phyloP scores from a whole-genome alignment of 2,797 vertebrate species.

The Enteromius trimaculatus region DNA sequence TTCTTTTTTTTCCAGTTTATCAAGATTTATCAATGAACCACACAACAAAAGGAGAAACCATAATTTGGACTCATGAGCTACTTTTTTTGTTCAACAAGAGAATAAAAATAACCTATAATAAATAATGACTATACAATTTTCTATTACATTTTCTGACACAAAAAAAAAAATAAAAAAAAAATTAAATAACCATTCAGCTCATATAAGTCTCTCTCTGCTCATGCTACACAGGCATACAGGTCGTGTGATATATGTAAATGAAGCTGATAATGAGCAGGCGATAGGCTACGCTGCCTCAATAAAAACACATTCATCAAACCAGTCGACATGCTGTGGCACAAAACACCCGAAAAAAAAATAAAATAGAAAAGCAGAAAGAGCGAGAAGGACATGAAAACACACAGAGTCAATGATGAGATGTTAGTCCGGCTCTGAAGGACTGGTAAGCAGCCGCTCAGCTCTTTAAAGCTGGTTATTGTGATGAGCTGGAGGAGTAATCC shows the following conservation, averaged over 20 bases:
- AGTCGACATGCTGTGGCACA: constrained; percentile 73
- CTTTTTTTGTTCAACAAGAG: too few relatives aligned
- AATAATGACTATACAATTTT: not conserved
- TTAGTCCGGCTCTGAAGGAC: constrained; percentile 19
- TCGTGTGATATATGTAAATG: constrained; percentile 75
- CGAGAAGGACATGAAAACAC: not conserved
- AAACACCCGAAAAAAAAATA: constrained; percentile 58
- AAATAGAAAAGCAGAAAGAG: not conserved
- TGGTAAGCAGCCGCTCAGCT: not conserved
- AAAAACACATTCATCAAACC: constrained; percentile 81
- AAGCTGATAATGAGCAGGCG: constrained; percentile 79
- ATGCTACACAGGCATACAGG: constrained; percentile 66
- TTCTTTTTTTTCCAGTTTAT: too few relatives aligned
- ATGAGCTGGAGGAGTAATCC: constrained; percentile 50
- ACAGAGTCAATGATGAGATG: constrained; percentile 8
- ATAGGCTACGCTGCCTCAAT: constrained; percentile 79
- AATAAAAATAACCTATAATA: not conserved
- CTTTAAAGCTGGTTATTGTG: constrained; percentile 70
- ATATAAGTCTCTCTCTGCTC: constrained; percentile 53
- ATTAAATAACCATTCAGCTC: constrained; percentile 1
- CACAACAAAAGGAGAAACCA: not conserved
- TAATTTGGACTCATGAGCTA: too few relatives aligned
- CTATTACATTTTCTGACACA: not conserved
- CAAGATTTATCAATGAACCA: too few relatives aligned
- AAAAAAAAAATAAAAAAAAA: too few relatives aligned